A percentile compares a stretch with the other conserved stretches of the same genome.
Conservation (phyloP, 1,140 invertebrate species). For the Zaprionus lachaisei region DNA sequence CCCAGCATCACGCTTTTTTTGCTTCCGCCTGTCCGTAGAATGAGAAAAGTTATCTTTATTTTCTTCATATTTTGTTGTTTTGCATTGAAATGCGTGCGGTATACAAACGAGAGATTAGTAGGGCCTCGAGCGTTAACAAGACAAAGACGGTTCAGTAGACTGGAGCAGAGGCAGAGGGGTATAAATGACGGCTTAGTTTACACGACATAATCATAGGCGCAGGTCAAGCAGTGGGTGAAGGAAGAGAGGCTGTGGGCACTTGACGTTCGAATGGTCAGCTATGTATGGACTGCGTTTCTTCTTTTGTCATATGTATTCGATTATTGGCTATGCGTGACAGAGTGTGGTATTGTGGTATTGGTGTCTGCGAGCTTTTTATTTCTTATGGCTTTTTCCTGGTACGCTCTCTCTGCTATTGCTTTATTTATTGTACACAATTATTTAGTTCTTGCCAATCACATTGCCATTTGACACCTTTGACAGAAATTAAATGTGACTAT, state of each 20-base stretch:
- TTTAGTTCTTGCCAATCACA: slow-evolving; percentile 54
- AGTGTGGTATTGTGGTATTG: slow-evolving; percentile 53
- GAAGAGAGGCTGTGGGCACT: slow-evolving; percentile 13
- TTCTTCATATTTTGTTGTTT: slow-evolving; percentile 4
- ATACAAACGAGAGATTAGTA: slow-evolving; percentile 69
- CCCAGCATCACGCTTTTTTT: not conserved
- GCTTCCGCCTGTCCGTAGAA: slow-evolving; percentile 21
- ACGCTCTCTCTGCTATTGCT: not conserved
- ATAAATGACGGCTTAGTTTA: slow-evolving; percentile 55
- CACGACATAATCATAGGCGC: slow-evolving; percentile 36
- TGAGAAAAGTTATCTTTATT: slow-evolving; percentile 1
- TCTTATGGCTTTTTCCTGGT: slow-evolving; percentile 10
- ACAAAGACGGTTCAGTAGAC: slow-evolving; percentile 46
- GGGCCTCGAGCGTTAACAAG: slow-evolving; percentile 50
- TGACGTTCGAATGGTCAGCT: slow-evolving; percentile 35
- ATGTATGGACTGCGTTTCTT: slow-evolving; percentile 15
- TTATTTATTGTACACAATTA: slow-evolving; percentile 33
- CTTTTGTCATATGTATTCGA: slow-evolving; percentile 27
- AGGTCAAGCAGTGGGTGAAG: slow-evolving; percentile 12
- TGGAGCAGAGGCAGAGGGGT: not conserved
- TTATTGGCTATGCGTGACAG: slow-evolving; percentile 41
- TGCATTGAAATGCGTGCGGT: slow-evolving; percentile 45
- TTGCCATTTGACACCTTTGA: slow-evolving; percentile 49
- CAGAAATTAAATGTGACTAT: slow-evolving; percentile 12
- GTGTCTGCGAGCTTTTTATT: slow-evolving; percentile 14